These are phyloP conservation scores for Anastatus disparis DNA, from an alignment of 1,140 invertebrate genomes.

Conservation along the genomic window DNA sequence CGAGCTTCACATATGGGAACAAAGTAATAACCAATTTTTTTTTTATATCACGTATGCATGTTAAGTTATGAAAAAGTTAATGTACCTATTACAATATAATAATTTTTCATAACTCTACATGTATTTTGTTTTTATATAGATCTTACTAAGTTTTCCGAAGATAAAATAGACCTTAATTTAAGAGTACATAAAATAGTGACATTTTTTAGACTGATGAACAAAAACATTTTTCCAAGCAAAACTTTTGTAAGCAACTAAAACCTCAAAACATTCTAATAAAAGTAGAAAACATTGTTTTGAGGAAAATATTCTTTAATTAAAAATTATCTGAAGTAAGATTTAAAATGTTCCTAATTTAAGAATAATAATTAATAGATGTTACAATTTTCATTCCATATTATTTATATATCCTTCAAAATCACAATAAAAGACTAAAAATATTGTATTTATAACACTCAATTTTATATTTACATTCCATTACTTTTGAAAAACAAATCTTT, in stretches of 20 bases:
- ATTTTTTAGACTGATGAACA: conserved; percentile 6
- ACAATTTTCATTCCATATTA: conserved; percentile 13
- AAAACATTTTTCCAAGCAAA: too few relatives aligned
- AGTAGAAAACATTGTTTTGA: conserved; percentile 6
- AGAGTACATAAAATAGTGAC: background rate
- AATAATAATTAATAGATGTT: background rate
- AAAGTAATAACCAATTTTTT: conserved; percentile 3
- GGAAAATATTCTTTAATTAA: background rate
- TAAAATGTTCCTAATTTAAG: conserved; percentile 11
- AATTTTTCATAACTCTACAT: background rate
- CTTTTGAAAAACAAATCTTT: background rate
- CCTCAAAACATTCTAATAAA: background rate
- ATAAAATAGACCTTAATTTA: too few relatives aligned
- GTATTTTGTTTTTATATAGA: background rate
- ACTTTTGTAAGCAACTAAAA: too few relatives aligned
- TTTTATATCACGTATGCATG: conserved; percentile 7
- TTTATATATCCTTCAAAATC: background rate
- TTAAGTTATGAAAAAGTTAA: conserved; percentile 10
- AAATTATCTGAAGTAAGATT: background rate
- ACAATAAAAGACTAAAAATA: conserved; percentile 1
- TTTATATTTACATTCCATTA: conserved; percentile 27
- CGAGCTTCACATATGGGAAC: conserved; percentile 10
- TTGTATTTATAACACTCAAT: background rate
- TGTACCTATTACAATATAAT: conserved; percentile 10
- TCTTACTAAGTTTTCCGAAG: conserved; percentile 13